Percentiles rank a stretch among this genome's conserved stretches.
Evolutionary conservation across 2,797 vertebrate species (phyloP).

Genomic region (Serranus cabrilla): DNA sequence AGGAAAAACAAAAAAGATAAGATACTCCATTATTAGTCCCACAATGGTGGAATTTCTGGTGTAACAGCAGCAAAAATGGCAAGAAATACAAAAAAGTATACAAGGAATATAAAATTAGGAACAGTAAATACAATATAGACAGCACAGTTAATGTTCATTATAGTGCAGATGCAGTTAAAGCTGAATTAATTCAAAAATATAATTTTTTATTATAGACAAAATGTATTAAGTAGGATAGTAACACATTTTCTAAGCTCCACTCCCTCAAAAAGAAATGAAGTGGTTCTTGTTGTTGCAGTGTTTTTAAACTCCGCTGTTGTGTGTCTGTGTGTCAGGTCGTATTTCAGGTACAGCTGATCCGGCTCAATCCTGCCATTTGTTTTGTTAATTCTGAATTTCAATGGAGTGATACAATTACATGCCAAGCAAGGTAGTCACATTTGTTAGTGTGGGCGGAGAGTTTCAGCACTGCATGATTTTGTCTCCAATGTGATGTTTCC

Average conservation of each 20-base stretch:
- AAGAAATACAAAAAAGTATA: too few relatives aligned
- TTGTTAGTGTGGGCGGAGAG: not conserved
- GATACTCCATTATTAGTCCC: too few relatives aligned
- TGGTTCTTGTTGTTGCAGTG: not conserved
- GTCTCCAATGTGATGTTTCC: not conserved
- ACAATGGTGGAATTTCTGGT: too few relatives aligned
- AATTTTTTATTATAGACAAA: too few relatives aligned
- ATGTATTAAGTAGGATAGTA: not conserved
- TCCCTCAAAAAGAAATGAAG: not conserved
- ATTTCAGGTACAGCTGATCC: constrained; percentile 20
- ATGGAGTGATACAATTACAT: not conserved
- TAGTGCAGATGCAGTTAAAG: too few relatives aligned
- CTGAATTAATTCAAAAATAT: too few relatives aligned
- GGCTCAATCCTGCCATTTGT: not conserved
- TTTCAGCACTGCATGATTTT: not conserved
- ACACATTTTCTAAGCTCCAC: not conserved
- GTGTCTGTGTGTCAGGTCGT: not conserved
- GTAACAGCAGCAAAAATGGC: too few relatives aligned
- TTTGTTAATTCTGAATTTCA: constrained; percentile 9
- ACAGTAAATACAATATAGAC: too few relatives aligned
- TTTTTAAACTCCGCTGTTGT: not conserved
- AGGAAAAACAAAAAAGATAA: too few relatives aligned
- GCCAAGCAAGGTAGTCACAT: constrained; percentile 1
- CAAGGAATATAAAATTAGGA: too few relatives aligned
- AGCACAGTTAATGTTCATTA: too few relatives aligned